A percentile compares a stretch with the other conserved stretches of the same genome.
phyloP scores from a whole-genome alignment of 2,888 invertebrate genomes.

The Hecatera dysodea region DNA sequence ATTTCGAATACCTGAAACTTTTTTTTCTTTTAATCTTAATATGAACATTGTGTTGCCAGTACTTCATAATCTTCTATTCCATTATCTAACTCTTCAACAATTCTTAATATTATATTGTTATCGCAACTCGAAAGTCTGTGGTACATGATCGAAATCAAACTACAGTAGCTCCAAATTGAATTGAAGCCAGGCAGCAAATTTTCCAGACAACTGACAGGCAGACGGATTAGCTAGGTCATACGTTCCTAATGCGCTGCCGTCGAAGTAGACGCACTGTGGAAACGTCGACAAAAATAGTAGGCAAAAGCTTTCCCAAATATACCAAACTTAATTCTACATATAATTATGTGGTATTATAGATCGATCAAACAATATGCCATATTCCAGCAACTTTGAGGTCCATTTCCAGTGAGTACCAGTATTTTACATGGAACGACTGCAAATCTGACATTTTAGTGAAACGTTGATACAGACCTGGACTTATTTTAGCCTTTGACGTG shows the following conservation, averaged over 20 bases:
- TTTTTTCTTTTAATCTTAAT: too few relatives aligned
- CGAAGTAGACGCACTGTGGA: slow-evolving; percentile 27
- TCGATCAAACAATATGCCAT: too few relatives aligned
- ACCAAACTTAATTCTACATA: too few relatives aligned
- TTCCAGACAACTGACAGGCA: slow-evolving; percentile 52
- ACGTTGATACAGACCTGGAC: too few relatives aligned
- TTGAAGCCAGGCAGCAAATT: slow-evolving; percentile 58
- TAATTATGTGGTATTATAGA: too few relatives aligned
- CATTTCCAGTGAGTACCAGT: too few relatives aligned
- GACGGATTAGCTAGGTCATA: slow-evolving; percentile 53
- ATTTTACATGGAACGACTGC: too few relatives aligned
- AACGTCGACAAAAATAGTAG: background rate
- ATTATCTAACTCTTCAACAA: background rate
- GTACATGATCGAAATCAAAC: slow-evolving; percentile 30
- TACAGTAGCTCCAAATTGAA: slow-evolving; percentile 50
- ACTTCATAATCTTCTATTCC: slow-evolving; percentile 1
- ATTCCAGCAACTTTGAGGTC: too few relatives aligned
- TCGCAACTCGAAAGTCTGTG: background rate
- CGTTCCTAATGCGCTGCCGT: slow-evolving; percentile 35
- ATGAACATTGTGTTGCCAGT: background rate
- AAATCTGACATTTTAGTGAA: too few relatives aligned
- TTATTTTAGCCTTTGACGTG: too few relatives aligned
- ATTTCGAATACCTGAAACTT: too few relatives aligned
- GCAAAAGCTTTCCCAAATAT: slow-evolving; percentile 15
- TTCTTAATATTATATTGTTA: background rate